phyloP scores from a whole-genome alignment of 2,888 invertebrate genomes.

The Quadroppia sp. region DNA sequence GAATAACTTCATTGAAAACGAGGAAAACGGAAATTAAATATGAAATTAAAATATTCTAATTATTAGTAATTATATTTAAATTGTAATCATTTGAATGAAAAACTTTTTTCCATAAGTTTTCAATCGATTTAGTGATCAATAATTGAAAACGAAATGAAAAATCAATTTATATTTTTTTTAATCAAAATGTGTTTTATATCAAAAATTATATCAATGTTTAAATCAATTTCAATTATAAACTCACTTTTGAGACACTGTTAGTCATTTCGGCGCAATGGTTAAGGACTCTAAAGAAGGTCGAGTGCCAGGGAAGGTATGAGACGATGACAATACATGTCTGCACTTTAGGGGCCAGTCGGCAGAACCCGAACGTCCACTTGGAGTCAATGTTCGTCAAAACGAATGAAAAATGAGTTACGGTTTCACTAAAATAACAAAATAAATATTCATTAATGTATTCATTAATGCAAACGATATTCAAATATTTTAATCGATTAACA shows the following conservation, averaged over 20 bases:
- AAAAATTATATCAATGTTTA: no score
- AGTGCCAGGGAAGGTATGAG: conserved; percentile 87
- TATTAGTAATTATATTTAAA: no score
- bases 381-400: conserved; percentile 90
- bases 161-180: no score
- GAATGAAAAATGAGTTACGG: conserved; percentile 74
- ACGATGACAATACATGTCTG: conserved; percentile 65
- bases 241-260: conserved; percentile 3
- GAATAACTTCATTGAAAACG: no score
- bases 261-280: conserved; percentile 58
- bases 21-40: no score
- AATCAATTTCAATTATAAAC: not conserved
- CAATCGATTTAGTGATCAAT: no score
- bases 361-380: conserved; percentile 96
- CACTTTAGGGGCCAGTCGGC: conserved; percentile 85
- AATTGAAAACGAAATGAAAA: no score
- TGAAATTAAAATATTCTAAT: no score
- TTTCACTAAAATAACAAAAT: conserved; percentile 41
- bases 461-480: not conserved
- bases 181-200: no score
- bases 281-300: conserved; percentile 81
- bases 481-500: not conserved
- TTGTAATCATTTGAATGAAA: no score
- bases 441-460: conserved; percentile 28
- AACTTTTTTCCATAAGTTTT: no score